Evolutionary conservation across 2,888 invertebrate genomes (phyloP).

Genomic region (Catotricha subobsoleta): DNA sequence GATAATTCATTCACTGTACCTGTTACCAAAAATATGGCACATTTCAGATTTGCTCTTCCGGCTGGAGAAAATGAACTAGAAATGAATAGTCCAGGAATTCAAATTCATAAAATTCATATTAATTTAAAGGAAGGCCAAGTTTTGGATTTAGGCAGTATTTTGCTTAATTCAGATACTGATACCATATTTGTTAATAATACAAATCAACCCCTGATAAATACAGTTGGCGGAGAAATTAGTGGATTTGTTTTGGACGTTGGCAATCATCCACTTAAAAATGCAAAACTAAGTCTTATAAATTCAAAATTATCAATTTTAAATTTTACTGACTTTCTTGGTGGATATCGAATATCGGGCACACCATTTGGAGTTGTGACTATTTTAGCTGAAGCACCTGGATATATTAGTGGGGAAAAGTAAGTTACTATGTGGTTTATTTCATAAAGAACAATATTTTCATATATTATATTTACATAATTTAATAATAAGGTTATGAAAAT

Average conservation of each 20-base stretch:
- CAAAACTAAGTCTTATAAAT: constrained; percentile 32
- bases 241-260: constrained; percentile 41
- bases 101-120: not conserved
- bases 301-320: constrained; percentile 25
- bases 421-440: not conserved
- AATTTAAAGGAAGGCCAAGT: not conserved
- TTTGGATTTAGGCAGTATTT: not conserved
- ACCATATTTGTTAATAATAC: too few relatives aligned
- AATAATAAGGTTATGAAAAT: not conserved
- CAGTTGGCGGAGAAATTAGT: constrained; percentile 15
- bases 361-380: constrained; percentile 32
- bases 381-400: constrained; percentile 39
- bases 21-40: constrained; percentile 48
- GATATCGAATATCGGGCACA: constrained; percentile 18
- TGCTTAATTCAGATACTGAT: too few relatives aligned
- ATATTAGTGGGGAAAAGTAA: constrained; percentile 16
- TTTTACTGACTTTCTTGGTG: constrained; percentile 21
- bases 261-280: constrained; percentile 38
- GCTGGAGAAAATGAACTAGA: constrained; percentile 47
- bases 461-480: not conserved
- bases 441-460: too few relatives aligned
- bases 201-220: not conserved
- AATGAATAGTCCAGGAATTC: constrained; percentile 18
- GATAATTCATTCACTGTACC: constrained; percentile 31
- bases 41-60: constrained; percentile 52